Base-by-base conservation (phyloP, 2,113 vertebrate species). In the Poeciliopsis prolifica region DNA sequence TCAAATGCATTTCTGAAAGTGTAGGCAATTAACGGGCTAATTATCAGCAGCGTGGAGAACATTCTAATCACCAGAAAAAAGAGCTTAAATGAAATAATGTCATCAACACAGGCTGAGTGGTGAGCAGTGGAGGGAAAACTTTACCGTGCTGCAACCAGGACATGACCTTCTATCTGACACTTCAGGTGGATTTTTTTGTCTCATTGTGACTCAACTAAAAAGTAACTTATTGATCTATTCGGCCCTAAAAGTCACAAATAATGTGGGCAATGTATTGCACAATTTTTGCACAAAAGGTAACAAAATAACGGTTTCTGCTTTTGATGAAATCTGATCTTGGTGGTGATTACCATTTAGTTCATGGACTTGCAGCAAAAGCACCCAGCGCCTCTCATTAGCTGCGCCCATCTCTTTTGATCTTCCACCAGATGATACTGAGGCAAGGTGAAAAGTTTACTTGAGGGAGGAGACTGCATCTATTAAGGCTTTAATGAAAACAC, bases 21-120 rank as follows among this genome's bases (percentile, higher is more conserved):
- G 84, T 82, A 83, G 80, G 85, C 91, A 92, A 94, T 94, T 92
- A 94, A 86, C 86, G 68, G 86, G 77, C 87, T 90, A 94, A 94
- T 93, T 92, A 94, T 85, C 81, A 79, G 82, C 75, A 76, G 84
- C 70, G 67, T 77, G 79, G 87, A 92, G 90, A 89, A 89, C 86
- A 90, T 89, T 86, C 72, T 93, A 92, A 93, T 93, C 85, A 88
- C 79, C 68, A 72, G 58, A 83, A 37, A 37, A 58, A 79, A 77
- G 60, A 80, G 86, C 84, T 90, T 83, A 88, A 91, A 80, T 90
- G 77, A 88, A 88, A 88, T 70, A 68, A 76, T 78, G 90, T 84
- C 84, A 80, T 80, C 85, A 72, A 74, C 68, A 26, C 3, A 58
- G 71, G 78, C 71, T 73, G 69, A 77, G 74, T 71, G 42, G 61